These are phyloP conservation scores for Capreolus pygargus DNA, from an alignment of 2,113 vertebrate genomes.

Conservation along the genomic window DNA sequence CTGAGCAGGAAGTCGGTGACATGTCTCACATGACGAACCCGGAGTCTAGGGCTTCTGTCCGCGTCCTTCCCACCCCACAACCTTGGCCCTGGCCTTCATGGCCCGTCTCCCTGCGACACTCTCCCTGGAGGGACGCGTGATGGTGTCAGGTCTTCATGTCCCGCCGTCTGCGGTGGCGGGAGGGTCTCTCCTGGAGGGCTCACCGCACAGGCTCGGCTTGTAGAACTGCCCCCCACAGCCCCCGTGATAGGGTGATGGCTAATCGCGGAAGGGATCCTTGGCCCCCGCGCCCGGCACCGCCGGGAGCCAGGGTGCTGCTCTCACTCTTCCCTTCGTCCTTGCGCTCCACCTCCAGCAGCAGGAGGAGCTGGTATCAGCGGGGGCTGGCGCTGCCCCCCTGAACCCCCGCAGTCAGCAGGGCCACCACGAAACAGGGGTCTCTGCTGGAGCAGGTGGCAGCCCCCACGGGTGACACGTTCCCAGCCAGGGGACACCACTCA, in stretches of 20 bases:
- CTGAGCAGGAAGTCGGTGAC: background rate
- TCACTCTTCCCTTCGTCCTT: background rate
- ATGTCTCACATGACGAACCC: background rate
- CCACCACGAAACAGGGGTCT: background rate
- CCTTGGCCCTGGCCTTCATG: background rate
- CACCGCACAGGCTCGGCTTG: background rate
- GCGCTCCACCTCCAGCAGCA: background rate
- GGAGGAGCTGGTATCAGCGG: background rate
- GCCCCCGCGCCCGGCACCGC: accelerated
- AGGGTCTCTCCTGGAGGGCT: background rate
- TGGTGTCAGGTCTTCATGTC: background rate
- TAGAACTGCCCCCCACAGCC: background rate
- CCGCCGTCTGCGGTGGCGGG: constrained; percentile 24
- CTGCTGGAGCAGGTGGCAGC: background rate
- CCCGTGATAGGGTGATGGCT: accelerated
- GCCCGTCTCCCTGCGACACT: background rate
- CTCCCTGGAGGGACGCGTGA: background rate
- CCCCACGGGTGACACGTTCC: background rate
- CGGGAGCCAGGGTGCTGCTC: accelerated
- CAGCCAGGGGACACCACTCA: background rate
- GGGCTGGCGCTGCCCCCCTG: background rate
- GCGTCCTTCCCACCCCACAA: background rate
- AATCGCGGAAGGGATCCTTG: accelerated
- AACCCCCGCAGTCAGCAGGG: accelerated
- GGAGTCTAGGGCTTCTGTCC: background rate